phyloP scores from a whole-genome alignment of 2,113 vertebrate genomes.

The Progne subis region DNA sequence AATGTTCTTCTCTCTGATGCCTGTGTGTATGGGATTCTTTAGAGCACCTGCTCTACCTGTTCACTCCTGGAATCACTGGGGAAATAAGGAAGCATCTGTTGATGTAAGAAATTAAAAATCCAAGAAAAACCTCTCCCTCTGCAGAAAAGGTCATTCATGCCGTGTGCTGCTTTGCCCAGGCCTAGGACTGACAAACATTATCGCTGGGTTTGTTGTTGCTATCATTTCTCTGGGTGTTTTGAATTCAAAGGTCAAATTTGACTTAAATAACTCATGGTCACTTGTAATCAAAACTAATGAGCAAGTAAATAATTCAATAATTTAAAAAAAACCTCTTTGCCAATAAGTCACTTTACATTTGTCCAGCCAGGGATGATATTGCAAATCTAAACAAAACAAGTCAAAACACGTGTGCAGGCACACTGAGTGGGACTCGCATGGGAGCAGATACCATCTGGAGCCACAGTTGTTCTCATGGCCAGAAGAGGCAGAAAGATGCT shows the following conservation, averaged over 20 bases:
- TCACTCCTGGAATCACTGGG: neutral
- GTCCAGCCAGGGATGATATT: neutral
- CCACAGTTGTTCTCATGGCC: neutral
- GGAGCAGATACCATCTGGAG: slow-evolving; percentile 38
- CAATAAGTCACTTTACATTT: neutral
- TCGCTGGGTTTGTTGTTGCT: neutral
- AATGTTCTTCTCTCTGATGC: neutral
- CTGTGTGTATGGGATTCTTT: neutral
- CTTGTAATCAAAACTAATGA: slow-evolving; percentile 20
- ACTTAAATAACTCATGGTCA: neutral
- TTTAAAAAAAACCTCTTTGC: neutral
- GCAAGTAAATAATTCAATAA: neutral
- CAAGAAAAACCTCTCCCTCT: neutral
- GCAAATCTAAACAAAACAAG: slow-evolving; percentile 10
- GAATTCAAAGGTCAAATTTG: neutral
- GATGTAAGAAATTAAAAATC: neutral
- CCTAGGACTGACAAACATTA: neutral
- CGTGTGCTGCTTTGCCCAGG: neutral
- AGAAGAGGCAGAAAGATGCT: neutral
- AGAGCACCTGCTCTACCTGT: neutral
- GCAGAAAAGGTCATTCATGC: neutral
- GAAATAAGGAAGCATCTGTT: neutral
- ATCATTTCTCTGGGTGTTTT: neutral
- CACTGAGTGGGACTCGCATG: neutral
- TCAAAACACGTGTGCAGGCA: neutral